These are phyloP conservation scores for Amphipyra berbera DNA, from an alignment of 2,888 invertebrate genomes.

Conservation along the genomic window DNA sequence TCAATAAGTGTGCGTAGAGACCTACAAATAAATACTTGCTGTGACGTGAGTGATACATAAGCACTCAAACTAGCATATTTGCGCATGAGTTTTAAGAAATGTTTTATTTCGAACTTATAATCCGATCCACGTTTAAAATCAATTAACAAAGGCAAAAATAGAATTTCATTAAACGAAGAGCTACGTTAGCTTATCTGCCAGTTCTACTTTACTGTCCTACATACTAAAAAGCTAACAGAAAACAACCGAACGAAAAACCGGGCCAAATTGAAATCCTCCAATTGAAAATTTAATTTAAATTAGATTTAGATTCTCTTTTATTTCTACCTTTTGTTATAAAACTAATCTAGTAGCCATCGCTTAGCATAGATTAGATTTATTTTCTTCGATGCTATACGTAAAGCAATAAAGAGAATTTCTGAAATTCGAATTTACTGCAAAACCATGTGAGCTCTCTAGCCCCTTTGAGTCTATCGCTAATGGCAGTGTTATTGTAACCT, in stretches of 20 bases:
- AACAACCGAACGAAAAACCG: conserved; percentile 29
- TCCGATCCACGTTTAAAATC: conserved; percentile 6
- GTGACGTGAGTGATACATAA: conserved; percentile 22
- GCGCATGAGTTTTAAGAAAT: conserved; percentile 7
- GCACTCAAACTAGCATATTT: conserved; percentile 5
- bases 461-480: conserved; percentile 35
- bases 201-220: conserved; percentile 9
- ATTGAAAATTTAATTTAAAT: conserved; percentile 45
- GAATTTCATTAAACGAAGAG: conserved; percentile 30
- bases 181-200: conserved; percentile 10
- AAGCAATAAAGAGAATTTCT: conserved; percentile 7
- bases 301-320: conserved; percentile 6
- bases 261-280: conserved; percentile 33
- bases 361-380: neutral
- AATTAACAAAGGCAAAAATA: conserved; percentile 16
- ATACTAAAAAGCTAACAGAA: conserved; percentile 29
- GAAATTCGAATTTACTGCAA: neutral
- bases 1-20: conserved; percentile 29
- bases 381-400: neutral
- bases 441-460: conserved; percentile 5
- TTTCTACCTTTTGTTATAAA: conserved; percentile 10
- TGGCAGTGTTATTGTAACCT: conserved; percentile 55
- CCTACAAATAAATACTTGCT: conserved; percentile 13
- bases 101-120: neutral
- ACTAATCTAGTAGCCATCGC: neutral